Evolutionary conservation across 2,113 vertebrate species (phyloP), one percentile per base, ranked within the genome.

Genomic region (Lepus americanus): DNA sequence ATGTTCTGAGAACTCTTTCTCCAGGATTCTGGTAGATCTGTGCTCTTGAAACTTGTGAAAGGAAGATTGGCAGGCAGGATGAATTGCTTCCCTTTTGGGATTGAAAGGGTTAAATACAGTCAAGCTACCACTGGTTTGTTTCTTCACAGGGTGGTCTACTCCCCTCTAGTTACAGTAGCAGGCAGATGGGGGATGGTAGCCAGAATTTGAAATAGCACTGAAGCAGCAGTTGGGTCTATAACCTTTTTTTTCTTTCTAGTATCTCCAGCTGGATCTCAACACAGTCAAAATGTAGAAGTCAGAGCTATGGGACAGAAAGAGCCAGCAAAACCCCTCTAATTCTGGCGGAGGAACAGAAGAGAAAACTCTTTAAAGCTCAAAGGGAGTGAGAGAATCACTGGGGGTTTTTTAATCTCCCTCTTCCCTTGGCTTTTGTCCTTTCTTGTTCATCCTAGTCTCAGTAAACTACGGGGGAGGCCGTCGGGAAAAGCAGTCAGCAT

Each of bases 221-320:
- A 44, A 44, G 44, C 44, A 44, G 6, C 74, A 53, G 66, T 12
- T n/a, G 67, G 44, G 33, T 89, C 81, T 78, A 51, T 9, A 59
- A 19, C 81, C 3, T 55, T 73, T 82, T 69, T 69, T 59, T 53
- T 73, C 27, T 55, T 29, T 69, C 3, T 10, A n/a, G 6, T n/a
- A 80, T 74, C 23, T 69, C 72, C n/a, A 90, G 11, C n/a, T 31
- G 78, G 82, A 74, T 93, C 33, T 87, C 31, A 69, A n/a, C 61
- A 44, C 6, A 10, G 69, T 83, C 55, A 78, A 51, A 70, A 81
- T 86, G 36, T 63, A 76, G 31, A 77, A 86, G 25, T 25, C 72
- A 88, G 49, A 23, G 27, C 61, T 55, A 9, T 55, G 31, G 59
- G 64, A 69, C 44, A 44, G n/a, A 88, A 11, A 36, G 22, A 70